Evolutionary conservation across 1,140 invertebrate species (phyloP), one percentile per base, ranked within the genome.

Genomic region (Drosophila ercepeae): DNA sequence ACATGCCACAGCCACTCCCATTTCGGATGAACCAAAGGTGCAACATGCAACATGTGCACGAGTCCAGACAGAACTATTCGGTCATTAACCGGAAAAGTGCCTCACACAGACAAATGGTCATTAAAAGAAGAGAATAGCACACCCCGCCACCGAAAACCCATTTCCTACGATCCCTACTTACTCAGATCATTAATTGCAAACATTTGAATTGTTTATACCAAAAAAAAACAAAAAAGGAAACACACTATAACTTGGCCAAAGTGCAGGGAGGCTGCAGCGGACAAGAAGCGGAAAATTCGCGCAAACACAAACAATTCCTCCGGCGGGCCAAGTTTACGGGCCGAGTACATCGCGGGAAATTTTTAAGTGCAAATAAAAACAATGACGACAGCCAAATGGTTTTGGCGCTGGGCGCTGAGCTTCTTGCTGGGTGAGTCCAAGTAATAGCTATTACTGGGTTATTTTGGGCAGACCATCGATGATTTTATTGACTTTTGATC

Each of bases 361-460:
- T 2, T 83, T 89, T 72, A 78, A 88, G 88, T 88, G 82, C 82
- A 82, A 74, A 82, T 60, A 67, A 65, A 81, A 72, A 67, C 70
- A 78, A 90, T 90, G 89, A 90, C 89, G 88, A 84, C 88, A 89
- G 79, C 77, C 78, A 90, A 90, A 90, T 90, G 89, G 89, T 78
- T 86, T 71, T 82, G 75, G 77, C 75, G 83, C 29, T 67, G 75
- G 65, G 50, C 72, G 42, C 61, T 90, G 57, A 71, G 61, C 79
- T 53, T 89, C 69, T 70, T 73, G 58, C 63, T 90, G 65, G 78
- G 89, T 89, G 48, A 65, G 84, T 78, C 52, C 21, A 41, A 51
- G 14, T 48, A 48, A 16, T 50, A 34, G 23, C 27, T 39, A 46
- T 44, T 8, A 11, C 16, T 64, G 41, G 53, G 49, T 53, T 48